Evolutionary conservation across 2,888 invertebrate genomes (phyloP), one percentile per base, ranked within the genome.

Genomic region (Caradrina kadenii): DNA sequence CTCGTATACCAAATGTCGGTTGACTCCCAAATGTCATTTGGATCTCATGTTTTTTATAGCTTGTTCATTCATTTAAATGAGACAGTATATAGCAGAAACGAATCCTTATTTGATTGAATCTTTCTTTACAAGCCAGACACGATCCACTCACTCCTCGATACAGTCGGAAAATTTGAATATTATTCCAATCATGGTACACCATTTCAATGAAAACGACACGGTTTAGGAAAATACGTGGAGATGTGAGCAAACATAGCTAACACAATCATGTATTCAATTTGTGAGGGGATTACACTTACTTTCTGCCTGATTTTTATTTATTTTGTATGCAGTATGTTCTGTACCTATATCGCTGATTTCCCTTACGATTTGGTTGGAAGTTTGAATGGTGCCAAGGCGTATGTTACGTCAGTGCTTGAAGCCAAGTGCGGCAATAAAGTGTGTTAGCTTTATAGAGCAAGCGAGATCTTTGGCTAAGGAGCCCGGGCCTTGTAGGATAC

Each of bases 251-350:
- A 89, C 87, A 87, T 86, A 91, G 89, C 88, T 87, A 89, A 89
- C 88, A 88, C 88, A 92, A 92, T 93, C 92, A 89, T 90, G 93
- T 93, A 93, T 93, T 93, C 93, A 92, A 93, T 93, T 93, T 93
- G 91, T 90, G 86, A 86, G 83, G 78, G 91, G 92, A 92, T 93
- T 92, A 92, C 91, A 89, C 86, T 86, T 90, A 89, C 88, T 89
- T 88, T 86, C 79, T 75, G 75, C 72, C 85, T 82, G 77, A 81
- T 84, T 88, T 88, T 86, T 85, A 86, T 87, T 87, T 81, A 81
- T 70, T 72, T 71, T 77, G 58, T 64, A 77, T 76, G 63, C 76
- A 80, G 60, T 56, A 60, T 78, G 66, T 73, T 71, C 48, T 48
- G 31, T 69, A 17, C 45, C 45, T 45, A n/a, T 61, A 63, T 63